Percentiles rank a stretch among this genome's conserved stretches.
These are phyloP conservation scores for Geococcyx californianus DNA, from an alignment of 2,113 vertebrate genomes.

Conservation along the genomic window DNA sequence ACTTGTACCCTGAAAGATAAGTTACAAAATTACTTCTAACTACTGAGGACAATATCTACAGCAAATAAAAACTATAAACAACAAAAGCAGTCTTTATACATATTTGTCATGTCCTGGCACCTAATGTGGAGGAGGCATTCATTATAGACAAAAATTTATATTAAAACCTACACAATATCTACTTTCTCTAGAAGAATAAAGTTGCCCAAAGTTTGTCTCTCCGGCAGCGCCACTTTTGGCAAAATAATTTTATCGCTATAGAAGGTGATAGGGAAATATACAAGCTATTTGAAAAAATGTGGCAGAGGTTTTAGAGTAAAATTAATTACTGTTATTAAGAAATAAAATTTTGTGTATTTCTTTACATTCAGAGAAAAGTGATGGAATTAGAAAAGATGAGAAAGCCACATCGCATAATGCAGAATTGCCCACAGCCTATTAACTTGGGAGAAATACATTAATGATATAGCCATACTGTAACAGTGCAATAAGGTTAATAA, in stretches of 20 bases:
- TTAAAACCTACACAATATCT: neutral
- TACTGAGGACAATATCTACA: neutral
- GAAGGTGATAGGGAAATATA: neutral
- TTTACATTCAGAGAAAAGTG: neutral
- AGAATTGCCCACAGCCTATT: neutral
- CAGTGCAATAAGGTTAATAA: neutral
- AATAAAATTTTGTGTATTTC: neutral
- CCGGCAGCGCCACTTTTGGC: neutral
- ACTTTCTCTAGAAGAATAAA: neutral
- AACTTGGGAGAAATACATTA: neutral
- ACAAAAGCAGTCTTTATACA: neutral
- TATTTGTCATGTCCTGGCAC: neutral
- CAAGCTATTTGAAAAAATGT: neutral
- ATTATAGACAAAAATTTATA: neutral
- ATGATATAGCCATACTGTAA: neutral
- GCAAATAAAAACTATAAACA: neutral
- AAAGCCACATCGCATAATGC: neutral
- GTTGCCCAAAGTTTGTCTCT: rapidly evolving
- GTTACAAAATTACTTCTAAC: neutral
- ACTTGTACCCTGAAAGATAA: neutral
- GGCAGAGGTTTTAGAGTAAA: neutral
- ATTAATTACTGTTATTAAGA: neutral
- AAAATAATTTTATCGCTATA: neutral
- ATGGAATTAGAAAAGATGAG: neutral
- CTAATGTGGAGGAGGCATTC: neutral